Evolutionary conservation across 2,797 vertebrate genomes (phyloP).

Genomic region (Discoglossus pictus): DNA sequence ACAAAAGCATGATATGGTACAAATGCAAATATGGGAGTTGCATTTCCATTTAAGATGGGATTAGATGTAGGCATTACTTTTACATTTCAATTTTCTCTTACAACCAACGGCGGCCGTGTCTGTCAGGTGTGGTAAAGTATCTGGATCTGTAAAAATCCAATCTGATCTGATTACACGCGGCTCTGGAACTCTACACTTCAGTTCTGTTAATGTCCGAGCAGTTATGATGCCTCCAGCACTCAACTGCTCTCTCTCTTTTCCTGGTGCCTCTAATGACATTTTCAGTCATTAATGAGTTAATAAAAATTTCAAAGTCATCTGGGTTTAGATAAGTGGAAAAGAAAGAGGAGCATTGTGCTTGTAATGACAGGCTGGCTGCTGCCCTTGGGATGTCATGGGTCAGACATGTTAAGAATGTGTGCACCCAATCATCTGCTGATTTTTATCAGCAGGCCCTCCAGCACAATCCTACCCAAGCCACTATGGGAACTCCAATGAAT

Average conservation of each 20-base stretch:
- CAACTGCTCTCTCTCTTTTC: slow-evolving; percentile 29
- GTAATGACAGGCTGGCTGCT: slow-evolving; percentile 91
- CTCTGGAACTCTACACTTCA: slow-evolving; percentile 20
- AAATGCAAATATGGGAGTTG: too few species aligned
- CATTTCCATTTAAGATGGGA: too few species aligned
- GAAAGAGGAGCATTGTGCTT: slow-evolving; percentile 92
- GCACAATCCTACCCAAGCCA: slow-evolving; percentile 89
- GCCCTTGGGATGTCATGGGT: slow-evolving; percentile 95
- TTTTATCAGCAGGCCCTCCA: slow-evolving; percentile 91
- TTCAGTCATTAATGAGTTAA: slow-evolving; percentile 98
- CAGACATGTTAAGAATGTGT: slow-evolving; percentile 99
- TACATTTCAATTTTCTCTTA: too few species aligned
- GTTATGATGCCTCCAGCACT: slow-evolving; percentile 22
- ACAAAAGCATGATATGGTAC: too few species aligned
- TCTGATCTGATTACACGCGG: slow-evolving; percentile 34
- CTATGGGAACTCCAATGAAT: slow-evolving; percentile 93
- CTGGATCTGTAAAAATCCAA: slow-evolving; percentile 23
- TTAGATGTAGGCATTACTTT: too few species aligned
- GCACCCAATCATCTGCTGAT: slow-evolving; percentile 97
- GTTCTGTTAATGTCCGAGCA: neutral
- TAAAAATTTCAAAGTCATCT: slow-evolving; percentile 98
- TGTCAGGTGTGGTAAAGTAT: slow-evolving; percentile 37
- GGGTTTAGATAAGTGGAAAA: slow-evolving; percentile 90
- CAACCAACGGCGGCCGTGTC: too few species aligned
- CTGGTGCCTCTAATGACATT: slow-evolving; percentile 83